Base-by-base conservation (phyloP, 2,888 invertebrate genomes). In the Nymphalis c-album region DNA sequence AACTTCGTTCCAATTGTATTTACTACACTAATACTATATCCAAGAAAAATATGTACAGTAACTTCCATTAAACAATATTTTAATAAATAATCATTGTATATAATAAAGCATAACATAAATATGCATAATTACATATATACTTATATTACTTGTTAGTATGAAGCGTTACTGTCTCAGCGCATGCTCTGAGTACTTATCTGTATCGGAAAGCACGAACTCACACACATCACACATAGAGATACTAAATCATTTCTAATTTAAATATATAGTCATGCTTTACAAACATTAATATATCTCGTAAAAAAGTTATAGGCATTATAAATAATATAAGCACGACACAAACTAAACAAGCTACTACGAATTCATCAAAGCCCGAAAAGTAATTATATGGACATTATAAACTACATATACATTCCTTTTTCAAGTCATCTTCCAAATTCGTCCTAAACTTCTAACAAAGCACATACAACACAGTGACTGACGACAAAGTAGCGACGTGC, bases 101-200 rank as follows among this genome's bases (percentile, higher is more conserved):
- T 50, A 18, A 3, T 3, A 50, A 6, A 51, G 18, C 13, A 20
- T 4, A 2, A 40, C 13, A 50, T 18, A 16, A 1, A 22, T 13
- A 50, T 20, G 4, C 26, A 31, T 13, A n/a, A 2, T 31, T 31
- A 6, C 26, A 31, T 31, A 31, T 31, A 20, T 51, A 26, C 26
- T 53, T 53, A 53, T 26, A 16, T 45, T 51, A 31, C 31, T 59
- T 18, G 31, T 47, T 76, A 75, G 73, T 75, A 74, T 72, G 63
- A 70, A 71, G 61, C 70, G 58, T 60, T 47, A 26, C 16, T 55
- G 35, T 55, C 26, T 20, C 50, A 47, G 46, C 60, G 60, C 63
- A 68, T 60, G 60, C 60, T 20, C 47, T 46, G 46, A 20, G n/a
- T 40, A 13, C 45, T 18, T 2, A 22, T 50, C 45, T 59, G 59